Base-by-base conservation (phyloP, 2,113 vertebrate genomes). In the Notarius quadriscutis region DNA sequence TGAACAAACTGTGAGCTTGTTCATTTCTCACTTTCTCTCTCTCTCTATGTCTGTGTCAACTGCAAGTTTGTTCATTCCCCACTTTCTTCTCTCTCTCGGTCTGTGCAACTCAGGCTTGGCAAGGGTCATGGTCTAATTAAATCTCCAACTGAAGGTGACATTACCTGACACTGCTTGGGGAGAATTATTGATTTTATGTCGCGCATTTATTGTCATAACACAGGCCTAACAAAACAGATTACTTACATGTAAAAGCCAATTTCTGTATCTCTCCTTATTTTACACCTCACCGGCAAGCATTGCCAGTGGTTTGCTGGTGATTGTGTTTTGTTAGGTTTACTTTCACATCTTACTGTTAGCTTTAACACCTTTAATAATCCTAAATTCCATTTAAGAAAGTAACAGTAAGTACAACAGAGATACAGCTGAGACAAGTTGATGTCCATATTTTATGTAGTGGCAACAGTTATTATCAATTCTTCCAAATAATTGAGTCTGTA, bases 151-250 rank as follows among this genome's bases (percentile, higher is more conserved):
- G 14, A 71, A 71, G 67, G 67, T 71, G 67, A 17, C 27, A 34
- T 71, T 71, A 15, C 67, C 27, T 71, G 67, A 27, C 67, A 71
- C 27, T 71, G 14, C 34, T 71, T 71, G 67, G 5, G 12, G 12
- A 34, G 67, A 34, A 71, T 71, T 71, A 71, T 71, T 30, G 27
- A 71, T 71, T 71, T 71, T 71, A 71, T 71, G 27, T 71, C 30
- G 12, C 14, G 34, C 12, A 30, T 69, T 71, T 71, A 71, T 71
- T 71, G 27, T 71, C 14, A 71, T 34, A 71, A 71, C 27, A 71
- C n/a, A 34, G 27, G 14, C 27, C 10, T n/a, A 65, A 65, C 8
- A 65, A n/a, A 65, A 65, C 25, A n/a, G 63, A 65, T 65, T 65
- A 65, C 63, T 20, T 62, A 20, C 9, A n/a, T 65, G 8, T 65